Evolutionary conservation across 2,888 invertebrate genomes (phyloP).

Genomic region (Tinea pellionella): DNA sequence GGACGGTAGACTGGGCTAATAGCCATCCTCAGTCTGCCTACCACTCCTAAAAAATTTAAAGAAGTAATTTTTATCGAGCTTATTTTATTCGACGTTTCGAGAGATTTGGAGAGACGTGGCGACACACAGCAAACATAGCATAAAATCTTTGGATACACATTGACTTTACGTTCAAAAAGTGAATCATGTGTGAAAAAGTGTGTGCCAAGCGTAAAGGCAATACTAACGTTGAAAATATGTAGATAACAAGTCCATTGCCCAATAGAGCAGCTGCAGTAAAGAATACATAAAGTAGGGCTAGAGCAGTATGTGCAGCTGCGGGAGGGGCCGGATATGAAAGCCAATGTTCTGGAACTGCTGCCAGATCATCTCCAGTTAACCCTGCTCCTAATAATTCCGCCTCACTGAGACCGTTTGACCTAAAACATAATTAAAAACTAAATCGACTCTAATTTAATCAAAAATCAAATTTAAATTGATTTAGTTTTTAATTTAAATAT

Average conservation of each 20-base stretch:
- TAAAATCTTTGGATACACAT: no score
- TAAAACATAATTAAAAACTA: no score
- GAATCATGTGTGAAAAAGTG: background rate
- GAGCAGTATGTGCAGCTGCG: conserved; percentile 81
- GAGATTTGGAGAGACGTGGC: no score
- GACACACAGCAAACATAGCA: no score
- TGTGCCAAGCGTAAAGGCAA: background rate
- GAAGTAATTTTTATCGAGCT: no score
- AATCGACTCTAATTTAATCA: no score
- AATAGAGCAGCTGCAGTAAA: conserved; percentile 78
- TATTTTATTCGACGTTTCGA: no score
- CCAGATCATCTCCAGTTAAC: conserved; percentile 79
- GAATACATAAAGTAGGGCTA: conserved; percentile 81
- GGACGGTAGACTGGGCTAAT: no score
- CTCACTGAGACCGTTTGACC: conserved; percentile 34
- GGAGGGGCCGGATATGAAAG: conserved; percentile 82
- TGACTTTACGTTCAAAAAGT: background rate
- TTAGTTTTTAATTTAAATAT: no score
- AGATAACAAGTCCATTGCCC: conserved; percentile 88
- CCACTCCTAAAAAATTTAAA: no score
- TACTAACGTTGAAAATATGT: conserved; percentile 83
- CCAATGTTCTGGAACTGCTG: conserved; percentile 87
- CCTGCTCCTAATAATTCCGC: conserved; percentile 77
- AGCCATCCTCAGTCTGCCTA: no score
- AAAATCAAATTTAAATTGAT: no score